These are phyloP conservation scores for Diceros bicornis DNA, from an alignment of 2,797 vertebrate genomes.

Conservation along the genomic window DNA sequence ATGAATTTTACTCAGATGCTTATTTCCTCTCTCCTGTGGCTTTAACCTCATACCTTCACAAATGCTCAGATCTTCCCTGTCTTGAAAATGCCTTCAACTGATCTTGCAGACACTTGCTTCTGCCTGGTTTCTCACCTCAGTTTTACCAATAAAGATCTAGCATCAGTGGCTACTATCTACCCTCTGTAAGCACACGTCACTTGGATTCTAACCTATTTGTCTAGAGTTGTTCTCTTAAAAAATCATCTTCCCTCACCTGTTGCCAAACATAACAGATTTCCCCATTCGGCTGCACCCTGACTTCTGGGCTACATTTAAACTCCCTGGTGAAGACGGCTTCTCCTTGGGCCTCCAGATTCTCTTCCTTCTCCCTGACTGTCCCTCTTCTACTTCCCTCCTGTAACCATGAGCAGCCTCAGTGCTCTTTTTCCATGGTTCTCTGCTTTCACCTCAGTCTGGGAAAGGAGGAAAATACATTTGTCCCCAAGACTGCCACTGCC, in stretches of 20 bases:
- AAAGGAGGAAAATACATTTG: background rate
- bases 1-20: accelerated
- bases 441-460: background rate
- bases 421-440: background rate
- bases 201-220: background rate
- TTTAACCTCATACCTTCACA: background rate
- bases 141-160: background rate
- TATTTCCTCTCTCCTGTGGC: background rate
- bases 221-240: background rate
- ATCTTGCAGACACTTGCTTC: background rate
- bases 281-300: background rate
- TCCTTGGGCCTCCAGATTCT: background rate
- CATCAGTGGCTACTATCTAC: background rate
- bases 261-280: background rate
- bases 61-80: background rate
- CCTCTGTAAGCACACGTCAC: background rate
- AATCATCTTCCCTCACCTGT: background rate
- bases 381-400: no score
- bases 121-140: background rate
- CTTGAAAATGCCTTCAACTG: background rate
- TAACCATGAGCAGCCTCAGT: accelerated
- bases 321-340: background rate
- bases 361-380: background rate
- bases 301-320: background rate
- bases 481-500: background rate